Base-by-base conservation (phyloP, 2,113 vertebrate species). In the Manacus vitellinus region DNA sequence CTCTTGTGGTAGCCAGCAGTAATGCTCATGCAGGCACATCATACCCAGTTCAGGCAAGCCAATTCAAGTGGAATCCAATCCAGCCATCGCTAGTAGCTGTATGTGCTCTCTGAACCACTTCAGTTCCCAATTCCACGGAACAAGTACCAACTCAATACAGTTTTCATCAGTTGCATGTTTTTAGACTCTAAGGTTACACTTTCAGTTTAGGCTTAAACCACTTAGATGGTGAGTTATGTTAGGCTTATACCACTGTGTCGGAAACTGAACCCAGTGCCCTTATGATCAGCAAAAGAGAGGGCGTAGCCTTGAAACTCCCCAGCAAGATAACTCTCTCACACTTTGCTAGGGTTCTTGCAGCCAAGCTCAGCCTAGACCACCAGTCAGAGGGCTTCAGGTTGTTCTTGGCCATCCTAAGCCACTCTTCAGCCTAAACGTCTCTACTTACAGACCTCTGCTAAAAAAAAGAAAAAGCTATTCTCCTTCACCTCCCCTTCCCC, bases 361-460 rank as follows among this genome's bases (percentile, higher is more conserved):
- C 39, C 0, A 0, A 67, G 20, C 21, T 49, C 4, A 27, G 33
- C 11, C 47, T 37, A 16, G 12, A 77, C 25, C 41, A 66, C 19
- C 25, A 81, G 52, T 62, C 54, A 51, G 21, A 37, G 27, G 7
- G 8, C 54, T 84, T 80, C 63, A 35, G 17, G n/a, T 47, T 46
- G 31, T 25, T 73, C 81, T 37, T n/a, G 22, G 30, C n/a, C 39
- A 58, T 66, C 41, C 24, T 66, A 70, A 94, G 20, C 21, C 30
- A 46, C 16, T 31, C 46, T 44, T 89, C n/a, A 89, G n/a, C 25
- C 61, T 63, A 79, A 79, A 43, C 7, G 4, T 35, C 49, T 65
- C 43, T 35, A 51, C 13, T 23, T 27, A 12, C 11, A 55, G 10
- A 24, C 18, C 80, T 83, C 25, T 63, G 17, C 5, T 44, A 20